Percentiles rank a stretch among this genome's conserved stretches.
These are phyloP conservation scores for Phrynosoma blainvillii DNA, from an alignment of 2,113 vertebrate species.

Conservation along the genomic window DNA sequence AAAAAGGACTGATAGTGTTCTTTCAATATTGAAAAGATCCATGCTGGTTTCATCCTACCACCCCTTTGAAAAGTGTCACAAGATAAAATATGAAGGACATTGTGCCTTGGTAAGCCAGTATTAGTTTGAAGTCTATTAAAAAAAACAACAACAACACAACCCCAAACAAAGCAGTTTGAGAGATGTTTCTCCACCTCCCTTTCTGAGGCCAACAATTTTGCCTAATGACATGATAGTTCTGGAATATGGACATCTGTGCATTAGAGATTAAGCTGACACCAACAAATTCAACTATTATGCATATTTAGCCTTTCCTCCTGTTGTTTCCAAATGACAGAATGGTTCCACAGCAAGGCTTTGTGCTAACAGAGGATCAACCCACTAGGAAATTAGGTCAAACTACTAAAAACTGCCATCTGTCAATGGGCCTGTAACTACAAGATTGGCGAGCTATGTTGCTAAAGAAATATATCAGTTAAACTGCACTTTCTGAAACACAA, in stretches of 20 bases:
- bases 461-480: constrained; percentile 40
- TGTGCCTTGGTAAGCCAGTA: background rate
- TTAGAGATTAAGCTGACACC: constrained; percentile 30
- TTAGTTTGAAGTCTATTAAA: background rate
- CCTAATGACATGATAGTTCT: constrained; percentile 9
- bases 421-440: constrained; percentile 58
- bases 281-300: constrained; percentile 35
- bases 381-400: constrained; percentile 70
- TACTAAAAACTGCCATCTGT: constrained; percentile 74
- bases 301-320: constrained; percentile 16
- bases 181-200: background rate
- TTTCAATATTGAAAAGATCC: background rate
- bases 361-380: constrained; percentile 57
- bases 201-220: background rate
- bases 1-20: background rate
- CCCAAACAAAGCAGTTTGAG: background rate
- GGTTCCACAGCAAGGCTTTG: constrained; percentile 47
- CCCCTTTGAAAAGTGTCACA: background rate
- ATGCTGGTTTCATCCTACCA: too few relatives aligned
- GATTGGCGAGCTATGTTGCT: constrained; percentile 46
- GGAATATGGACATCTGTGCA: constrained; percentile 23
- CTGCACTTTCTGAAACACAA: constrained; percentile 5
- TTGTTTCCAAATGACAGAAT: constrained; percentile 38
- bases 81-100: background rate
- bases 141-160: background rate